A percentile compares a stretch with the other conserved stretches of the same genome.
Evolutionary conservation across 2,888 invertebrate genomes (phyloP).

Genomic region (Phengaris arion): DNA sequence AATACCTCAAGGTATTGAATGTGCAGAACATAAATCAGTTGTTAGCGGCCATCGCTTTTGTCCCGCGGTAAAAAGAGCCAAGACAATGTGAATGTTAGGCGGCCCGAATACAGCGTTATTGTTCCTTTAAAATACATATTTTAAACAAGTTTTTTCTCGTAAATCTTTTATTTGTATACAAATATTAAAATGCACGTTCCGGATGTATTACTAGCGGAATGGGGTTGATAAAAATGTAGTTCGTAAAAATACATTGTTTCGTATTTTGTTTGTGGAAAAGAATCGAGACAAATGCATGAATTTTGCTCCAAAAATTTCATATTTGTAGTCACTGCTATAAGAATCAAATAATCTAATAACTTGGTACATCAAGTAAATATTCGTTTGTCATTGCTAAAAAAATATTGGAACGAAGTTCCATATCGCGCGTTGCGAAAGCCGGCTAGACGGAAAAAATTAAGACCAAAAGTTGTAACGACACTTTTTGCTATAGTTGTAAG

Average conservation of each 20-base stretch:
- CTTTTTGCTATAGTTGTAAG: too few relatives aligned
- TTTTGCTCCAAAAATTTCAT: background rate
- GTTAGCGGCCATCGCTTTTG: constrained; percentile 21
- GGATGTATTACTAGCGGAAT: background rate
- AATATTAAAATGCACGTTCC: constrained; percentile 19
- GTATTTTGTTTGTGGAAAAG: background rate
- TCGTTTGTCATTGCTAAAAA: background rate
- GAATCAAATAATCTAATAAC: too few relatives aligned
- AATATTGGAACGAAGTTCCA: too few relatives aligned
- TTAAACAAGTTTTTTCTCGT: constrained; percentile 18
- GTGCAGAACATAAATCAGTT: constrained; percentile 16
- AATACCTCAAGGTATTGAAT: constrained; percentile 6
- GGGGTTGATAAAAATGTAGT: constrained; percentile 12
- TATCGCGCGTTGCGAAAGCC: too few relatives aligned
- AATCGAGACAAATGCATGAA: background rate
- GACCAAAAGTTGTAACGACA: too few relatives aligned
- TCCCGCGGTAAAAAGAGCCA: constrained; percentile 18
- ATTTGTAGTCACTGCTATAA: background rate
- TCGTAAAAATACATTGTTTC: background rate
- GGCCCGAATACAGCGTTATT: constrained; percentile 22
- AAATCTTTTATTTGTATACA: constrained; percentile 19
- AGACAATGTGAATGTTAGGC: constrained; percentile 21
- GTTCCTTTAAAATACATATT: constrained; percentile 27
- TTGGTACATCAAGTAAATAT: too few relatives aligned
- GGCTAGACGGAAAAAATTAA: too few relatives aligned